These are phyloP conservation scores for Procambarus clarkii DNA, from an alignment of 1,140 invertebrate species.

Conservation along the genomic window DNA sequence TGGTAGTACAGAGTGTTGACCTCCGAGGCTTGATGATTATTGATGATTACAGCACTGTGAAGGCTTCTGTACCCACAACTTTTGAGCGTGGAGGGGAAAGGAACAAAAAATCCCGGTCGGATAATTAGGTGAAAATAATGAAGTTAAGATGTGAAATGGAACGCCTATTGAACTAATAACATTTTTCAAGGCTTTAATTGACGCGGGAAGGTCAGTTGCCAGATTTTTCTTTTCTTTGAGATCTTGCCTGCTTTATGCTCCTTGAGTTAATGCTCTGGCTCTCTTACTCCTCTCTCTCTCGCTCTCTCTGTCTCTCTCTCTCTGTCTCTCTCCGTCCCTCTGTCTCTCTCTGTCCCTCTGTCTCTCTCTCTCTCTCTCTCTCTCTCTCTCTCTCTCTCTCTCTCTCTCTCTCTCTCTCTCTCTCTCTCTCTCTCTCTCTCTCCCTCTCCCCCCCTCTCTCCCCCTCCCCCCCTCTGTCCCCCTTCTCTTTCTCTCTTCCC, in stretches of 20 bases:
- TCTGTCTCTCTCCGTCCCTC: too few relatives aligned
- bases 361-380: not conserved
- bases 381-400: too few relatives aligned
- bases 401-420: not conserved
- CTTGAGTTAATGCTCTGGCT: too few relatives aligned
- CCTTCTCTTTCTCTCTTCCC: not conserved
- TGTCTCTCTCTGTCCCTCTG: too few relatives aligned
- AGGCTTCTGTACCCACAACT: too few relatives aligned
- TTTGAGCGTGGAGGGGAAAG: not conserved
- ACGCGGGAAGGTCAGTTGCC: slow-evolving; percentile 36
- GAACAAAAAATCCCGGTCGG: not conserved
- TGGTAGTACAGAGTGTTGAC: too few relatives aligned
- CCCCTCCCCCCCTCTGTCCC: not conserved
- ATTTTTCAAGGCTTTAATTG: slow-evolving; percentile 44
- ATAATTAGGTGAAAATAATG: slow-evolving; percentile 47
- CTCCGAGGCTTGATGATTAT: too few relatives aligned
- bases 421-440: not conserved
- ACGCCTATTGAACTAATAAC: slow-evolving; percentile 51
- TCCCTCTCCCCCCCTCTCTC: not conserved
- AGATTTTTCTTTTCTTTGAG: slow-evolving; percentile 1
- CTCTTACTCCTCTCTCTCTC: not conserved
- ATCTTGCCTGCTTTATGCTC: not conserved
- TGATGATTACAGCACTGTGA: too few relatives aligned
- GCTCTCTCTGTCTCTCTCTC: too few relatives aligned
- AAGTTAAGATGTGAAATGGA: slow-evolving; percentile 54